Base-by-base conservation (phyloP, 2,113 vertebrate species). In the Sinocyclocheilus anophthalmus region DNA sequence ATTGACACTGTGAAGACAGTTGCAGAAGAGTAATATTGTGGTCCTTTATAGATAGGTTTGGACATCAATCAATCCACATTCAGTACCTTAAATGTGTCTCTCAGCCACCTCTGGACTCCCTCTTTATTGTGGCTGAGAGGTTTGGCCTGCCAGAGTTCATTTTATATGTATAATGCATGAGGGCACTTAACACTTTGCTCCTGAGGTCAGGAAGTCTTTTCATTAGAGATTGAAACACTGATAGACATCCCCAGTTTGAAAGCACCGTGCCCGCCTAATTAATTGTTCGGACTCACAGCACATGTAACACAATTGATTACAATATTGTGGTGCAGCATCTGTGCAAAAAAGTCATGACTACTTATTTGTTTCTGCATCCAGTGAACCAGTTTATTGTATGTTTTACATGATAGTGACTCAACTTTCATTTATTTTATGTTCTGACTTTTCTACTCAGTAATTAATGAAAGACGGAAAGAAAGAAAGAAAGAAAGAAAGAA, bases 111-210 rank as follows among this genome's bases (percentile, higher is more conserved):
- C 37, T 67, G 30, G 24, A 57, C 80, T 73, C 37, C 86, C 33
- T 75, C 84, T 59, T 84, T 45, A 57, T 72, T 84, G 90, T 85
- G 86, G 89, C 92, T 94, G 93, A 95, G 93, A 94, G 94, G 90
- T 89, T 93, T 93, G 89, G 91, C 92, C 88, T 95, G 94, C 94
- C 90, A 93, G 91, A 92, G 88, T 93, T 93, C 94, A 91, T 83
- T 86, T 93, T 85, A 91, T 88, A 90, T 95, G 78, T 93, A 95
- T 95, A 93, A 94, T 95, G 92, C 92, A 95, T 94, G 91, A 94
- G 87, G 88, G 91, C 79, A 92, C 77, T 88, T 59, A 89, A 85
- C 91, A 92, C 90, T 88, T 90, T 87, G 85, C 79, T 92, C 86
- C 88, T 78, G 39, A 78, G 84, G 87, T 88, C 83, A 84, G 84